Percentiles rank a stretch among this genome's conserved stretches.
Evolutionary conservation across 2,888 invertebrate genomes (phyloP).

Genomic region (Miltochrista miniata): DNA sequence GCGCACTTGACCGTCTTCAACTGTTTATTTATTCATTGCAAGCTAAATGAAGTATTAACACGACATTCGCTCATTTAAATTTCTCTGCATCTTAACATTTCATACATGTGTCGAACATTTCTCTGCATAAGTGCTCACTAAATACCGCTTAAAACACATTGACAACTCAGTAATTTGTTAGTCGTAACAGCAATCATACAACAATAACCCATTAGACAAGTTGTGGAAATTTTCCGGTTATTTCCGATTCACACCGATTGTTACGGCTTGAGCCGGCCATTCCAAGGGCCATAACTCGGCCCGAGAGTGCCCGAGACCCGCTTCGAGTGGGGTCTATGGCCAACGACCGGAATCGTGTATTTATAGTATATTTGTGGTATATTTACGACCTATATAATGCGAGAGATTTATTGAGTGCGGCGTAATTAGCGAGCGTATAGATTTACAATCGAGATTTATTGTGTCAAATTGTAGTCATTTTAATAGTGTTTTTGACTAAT

Average conservation of each 20-base stretch:
- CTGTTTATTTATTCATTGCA: slow-evolving; percentile 35
- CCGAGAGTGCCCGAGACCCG: slow-evolving; percentile 49
- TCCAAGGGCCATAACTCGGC: slow-evolving; percentile 68
- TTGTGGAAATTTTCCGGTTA: slow-evolving; percentile 81
- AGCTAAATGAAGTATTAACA: slow-evolving; percentile 26
- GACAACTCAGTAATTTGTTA: slow-evolving; percentile 61
- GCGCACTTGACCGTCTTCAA: slow-evolving; percentile 24
- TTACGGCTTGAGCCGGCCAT: slow-evolving; percentile 64
- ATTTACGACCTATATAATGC: slow-evolving; percentile 74
- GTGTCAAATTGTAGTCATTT: slow-evolving; percentile 43
- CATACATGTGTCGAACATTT: slow-evolving; percentile 33
- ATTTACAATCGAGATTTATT: slow-evolving; percentile 58
- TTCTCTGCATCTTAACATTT: slow-evolving; percentile 30
- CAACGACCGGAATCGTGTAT: slow-evolving; percentile 67
- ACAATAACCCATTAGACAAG: slow-evolving; percentile 81
- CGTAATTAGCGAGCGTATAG: slow-evolving; percentile 72
- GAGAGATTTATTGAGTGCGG: slow-evolving; percentile 71
- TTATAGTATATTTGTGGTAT: slow-evolving; percentile 69
- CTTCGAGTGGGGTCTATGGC: slow-evolving; percentile 79
- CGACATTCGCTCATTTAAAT: slow-evolving; percentile 8
- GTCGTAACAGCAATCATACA: slow-evolving; percentile 57
- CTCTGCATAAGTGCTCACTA: slow-evolving; percentile 44
- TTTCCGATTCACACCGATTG: slow-evolving; percentile 81
- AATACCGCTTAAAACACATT: slow-evolving; percentile 63
- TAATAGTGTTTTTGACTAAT: slow-evolving; percentile 50